Base-by-base conservation (phyloP, 2,113 vertebrate species). In the Toxotes chatareus region DNA sequence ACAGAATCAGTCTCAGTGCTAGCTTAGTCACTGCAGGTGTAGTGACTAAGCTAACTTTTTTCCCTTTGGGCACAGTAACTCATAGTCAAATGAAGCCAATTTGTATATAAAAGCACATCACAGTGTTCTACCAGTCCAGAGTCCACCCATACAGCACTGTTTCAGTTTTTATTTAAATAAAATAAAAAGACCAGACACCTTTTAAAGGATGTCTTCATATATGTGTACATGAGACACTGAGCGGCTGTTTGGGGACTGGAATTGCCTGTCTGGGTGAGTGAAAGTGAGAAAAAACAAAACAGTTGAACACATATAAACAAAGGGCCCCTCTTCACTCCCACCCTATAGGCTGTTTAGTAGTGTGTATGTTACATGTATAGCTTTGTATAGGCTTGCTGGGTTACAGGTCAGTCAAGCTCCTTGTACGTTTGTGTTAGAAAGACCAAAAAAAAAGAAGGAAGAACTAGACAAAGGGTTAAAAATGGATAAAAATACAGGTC, bases 181-280 rank as follows among this genome's bases (percentile, higher is more conserved):
- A 32, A 31, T 55, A 4, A 55, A 13, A 61, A 27, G n/a, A 16
- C 16, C 38, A 5, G 21, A 32, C 23, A 38, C 3, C 11, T 57
- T 49, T 47, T 59, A 66, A 44, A 55, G 34, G 4, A 16, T 19
- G 46, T 34, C 44, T 63, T 44, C 38, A 44, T 71, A 21, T 55
- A 23, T 70, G 74, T 71, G 70, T 46, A 27, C 64, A 53, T 16
- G 21, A 57, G 55, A 34, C 31, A 42, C 49, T 0, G 17, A 71
- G 44, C 51, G 57, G n/a, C 59, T 62, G 68, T 71, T 56, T 31
- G 40, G 27, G 69, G 86, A 93, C 93, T 91, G 93, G 93, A 94
- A 92, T 92, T 94, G 93, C 93, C 93, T 86, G 94, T 92, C 88
- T 87, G 80, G 68, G 55, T 82, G 82, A 73, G 65, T 70, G 31